Conservation (phyloP, 2,113 vertebrate species). For the Callithrix jacchus region DNA sequence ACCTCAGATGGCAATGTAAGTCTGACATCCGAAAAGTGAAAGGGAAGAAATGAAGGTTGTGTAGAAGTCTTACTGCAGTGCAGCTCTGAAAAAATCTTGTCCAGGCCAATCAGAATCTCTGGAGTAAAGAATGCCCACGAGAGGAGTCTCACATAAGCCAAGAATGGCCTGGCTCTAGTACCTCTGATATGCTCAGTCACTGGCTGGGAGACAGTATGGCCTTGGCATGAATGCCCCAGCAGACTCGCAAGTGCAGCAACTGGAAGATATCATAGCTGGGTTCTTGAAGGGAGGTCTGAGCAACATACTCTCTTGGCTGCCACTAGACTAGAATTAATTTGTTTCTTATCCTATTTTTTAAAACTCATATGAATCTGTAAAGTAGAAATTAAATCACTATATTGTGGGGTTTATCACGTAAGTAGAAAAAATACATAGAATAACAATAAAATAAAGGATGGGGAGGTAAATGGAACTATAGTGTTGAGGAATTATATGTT, state of each 20-base stretch:
- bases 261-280: not conserved
- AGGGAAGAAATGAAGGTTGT: no score
- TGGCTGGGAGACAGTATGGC: not conserved
- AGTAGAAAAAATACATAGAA: not conserved
- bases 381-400: not conserved
- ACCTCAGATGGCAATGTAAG: not conserved
- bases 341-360: not conserved
- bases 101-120: not conserved
- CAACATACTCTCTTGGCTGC: not conserved
- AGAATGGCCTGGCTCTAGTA: not conserved
- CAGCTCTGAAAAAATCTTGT: not conserved
- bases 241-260: accelerated
- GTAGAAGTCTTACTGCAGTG: not conserved
- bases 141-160: not conserved
- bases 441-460: not conserved
- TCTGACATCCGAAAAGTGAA: not conserved
- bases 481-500: not conserved
- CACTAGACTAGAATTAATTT: not conserved
- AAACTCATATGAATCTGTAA: not conserved
- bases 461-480: not conserved
- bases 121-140: not conserved
- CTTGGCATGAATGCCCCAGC: not conserved
- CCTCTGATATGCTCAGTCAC: not conserved
- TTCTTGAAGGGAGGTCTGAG: not conserved
- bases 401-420: not conserved